These are phyloP conservation scores for Aphodius sticticus DNA, from an alignment of 2,888 invertebrate genomes.

Conservation along the genomic window DNA sequence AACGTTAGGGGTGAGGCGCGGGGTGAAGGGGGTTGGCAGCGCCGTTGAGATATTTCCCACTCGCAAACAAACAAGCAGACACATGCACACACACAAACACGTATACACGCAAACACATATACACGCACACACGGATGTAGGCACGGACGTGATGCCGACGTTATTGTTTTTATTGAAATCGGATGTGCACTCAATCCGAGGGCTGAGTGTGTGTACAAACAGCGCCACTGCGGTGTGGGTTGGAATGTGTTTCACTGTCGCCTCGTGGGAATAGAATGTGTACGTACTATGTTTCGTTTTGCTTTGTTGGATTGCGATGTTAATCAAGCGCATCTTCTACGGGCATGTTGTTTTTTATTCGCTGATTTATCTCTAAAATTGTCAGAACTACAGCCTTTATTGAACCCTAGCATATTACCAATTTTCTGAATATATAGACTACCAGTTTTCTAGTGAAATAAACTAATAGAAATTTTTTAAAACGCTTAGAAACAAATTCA, in stretches of 20 bases:
- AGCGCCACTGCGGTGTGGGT: not conserved
- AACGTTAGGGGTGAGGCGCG: not conserved
- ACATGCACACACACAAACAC: not conserved
- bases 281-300: not conserved
- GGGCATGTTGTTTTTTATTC: no score
- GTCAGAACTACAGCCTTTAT: no score
- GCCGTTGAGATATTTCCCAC: not conserved
- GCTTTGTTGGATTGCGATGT: not conserved
- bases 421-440: no score
- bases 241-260: not conserved
- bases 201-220: not conserved
- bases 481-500: no score
- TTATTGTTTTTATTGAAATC: not conserved
- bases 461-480: no score
- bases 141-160: not conserved
- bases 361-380: no score
- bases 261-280: not conserved
- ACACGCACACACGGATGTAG: not conserved
- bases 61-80: not conserved
- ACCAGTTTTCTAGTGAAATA: no score
- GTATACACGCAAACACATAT: not conserved
- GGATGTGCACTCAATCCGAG: not conserved
- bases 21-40: not conserved
- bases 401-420: no score
- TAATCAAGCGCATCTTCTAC: no score